These are phyloP conservation scores for Nephotettix cincticeps DNA, from an alignment of 1,140 invertebrate species.

Conservation along the genomic window DNA sequence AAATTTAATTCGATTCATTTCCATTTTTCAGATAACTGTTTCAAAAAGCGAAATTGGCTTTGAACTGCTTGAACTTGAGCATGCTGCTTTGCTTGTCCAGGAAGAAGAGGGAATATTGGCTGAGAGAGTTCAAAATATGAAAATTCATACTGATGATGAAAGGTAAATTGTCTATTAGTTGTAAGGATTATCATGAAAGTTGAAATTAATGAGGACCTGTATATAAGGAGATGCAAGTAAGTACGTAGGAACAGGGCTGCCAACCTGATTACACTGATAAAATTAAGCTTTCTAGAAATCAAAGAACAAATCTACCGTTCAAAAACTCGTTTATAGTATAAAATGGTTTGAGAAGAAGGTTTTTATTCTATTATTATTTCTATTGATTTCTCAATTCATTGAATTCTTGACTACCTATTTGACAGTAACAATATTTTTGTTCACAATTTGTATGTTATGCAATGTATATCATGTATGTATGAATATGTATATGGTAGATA, in stretches of 20 bases:
- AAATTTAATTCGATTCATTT: too few relatives aligned
- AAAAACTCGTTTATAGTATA: not conserved
- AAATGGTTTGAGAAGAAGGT: too few relatives aligned
- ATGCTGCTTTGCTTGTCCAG: constrained; percentile 49
- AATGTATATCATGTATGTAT: too few relatives aligned
- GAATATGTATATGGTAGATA: too few relatives aligned
- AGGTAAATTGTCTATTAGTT: not conserved
- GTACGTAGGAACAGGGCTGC: not conserved
- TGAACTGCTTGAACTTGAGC: constrained; percentile 54
- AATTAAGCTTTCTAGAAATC: too few relatives aligned
- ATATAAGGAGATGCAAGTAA: not conserved
- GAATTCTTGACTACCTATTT: too few relatives aligned
- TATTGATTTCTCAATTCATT: too few relatives aligned
- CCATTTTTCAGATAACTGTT: constrained; percentile 46
- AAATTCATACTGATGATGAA: not conserved
- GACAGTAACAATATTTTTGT: too few relatives aligned
- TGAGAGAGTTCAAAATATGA: not conserved
- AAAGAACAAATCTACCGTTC: not conserved
- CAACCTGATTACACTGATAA: too few relatives aligned
- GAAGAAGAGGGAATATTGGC: constrained; percentile 45
- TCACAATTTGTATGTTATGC: too few relatives aligned
- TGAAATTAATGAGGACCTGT: not conserved
- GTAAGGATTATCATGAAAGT: not conserved
- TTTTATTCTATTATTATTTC: too few relatives aligned
- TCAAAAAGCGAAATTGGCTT: constrained; percentile 53